Conservation (phyloP, 1,140 invertebrate genomes). For the Zaprionus taronus region DNA sequence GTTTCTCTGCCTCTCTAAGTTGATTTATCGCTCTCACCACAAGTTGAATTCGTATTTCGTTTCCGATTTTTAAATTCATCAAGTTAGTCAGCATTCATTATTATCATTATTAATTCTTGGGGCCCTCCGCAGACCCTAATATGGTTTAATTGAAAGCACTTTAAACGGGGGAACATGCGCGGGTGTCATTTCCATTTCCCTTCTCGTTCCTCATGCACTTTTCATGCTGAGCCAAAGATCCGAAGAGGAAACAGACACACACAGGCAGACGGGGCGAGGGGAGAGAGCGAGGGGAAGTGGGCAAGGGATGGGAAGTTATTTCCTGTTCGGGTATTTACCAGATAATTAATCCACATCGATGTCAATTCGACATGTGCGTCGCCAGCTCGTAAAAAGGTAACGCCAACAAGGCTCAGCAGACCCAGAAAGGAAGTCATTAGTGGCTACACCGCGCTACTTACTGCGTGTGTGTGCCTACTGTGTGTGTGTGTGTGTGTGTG, state of each 20-base stretch:
- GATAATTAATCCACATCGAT: conserved; percentile 58
- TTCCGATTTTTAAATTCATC: background rate
- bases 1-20: background rate
- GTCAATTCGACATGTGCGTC: conserved; percentile 51
- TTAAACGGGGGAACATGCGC: conserved; percentile 5
- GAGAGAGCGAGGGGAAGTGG: background rate
- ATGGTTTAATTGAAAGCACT: conserved; percentile 7
- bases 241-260: conserved; percentile 20
- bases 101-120: background rate
- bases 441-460: conserved; percentile 7
- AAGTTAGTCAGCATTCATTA: background rate
- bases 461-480: background rate
- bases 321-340: conserved; percentile 47
- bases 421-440: conserved; percentile 52
- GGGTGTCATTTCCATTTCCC: background rate
- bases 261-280: background rate
- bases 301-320: conserved; percentile 23
- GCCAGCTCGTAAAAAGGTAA: conserved; percentile 10
- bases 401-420: conserved; percentile 7
- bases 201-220: conserved; percentile 10
- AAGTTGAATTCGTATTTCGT: background rate
- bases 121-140: background rate
- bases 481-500: conserved; percentile 23
- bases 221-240: conserved; percentile 1
- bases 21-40: background rate